These are phyloP conservation scores for Canis aureus DNA, from an alignment of 2,113 vertebrate genomes.

Conservation along the genomic window DNA sequence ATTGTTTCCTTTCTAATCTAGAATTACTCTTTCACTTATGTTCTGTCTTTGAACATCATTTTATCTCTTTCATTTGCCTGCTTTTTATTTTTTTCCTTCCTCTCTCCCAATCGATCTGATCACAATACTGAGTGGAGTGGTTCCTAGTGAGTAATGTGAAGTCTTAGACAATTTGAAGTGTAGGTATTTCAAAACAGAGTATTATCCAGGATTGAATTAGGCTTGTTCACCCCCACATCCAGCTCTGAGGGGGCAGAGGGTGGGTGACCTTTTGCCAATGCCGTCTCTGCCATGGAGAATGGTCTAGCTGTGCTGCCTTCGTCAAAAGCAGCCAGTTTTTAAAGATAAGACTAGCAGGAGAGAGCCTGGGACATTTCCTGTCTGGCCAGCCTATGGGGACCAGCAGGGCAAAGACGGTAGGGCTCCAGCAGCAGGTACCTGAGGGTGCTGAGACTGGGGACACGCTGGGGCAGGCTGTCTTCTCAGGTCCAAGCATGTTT, in stretches of 20 bases:
- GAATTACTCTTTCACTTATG: slow-evolving; percentile 68
- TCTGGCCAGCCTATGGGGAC: background rate
- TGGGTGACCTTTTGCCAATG: background rate
- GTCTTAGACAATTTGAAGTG: background rate
- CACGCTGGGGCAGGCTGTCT: background rate
- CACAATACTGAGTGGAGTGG: background rate
- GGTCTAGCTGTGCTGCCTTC: background rate
- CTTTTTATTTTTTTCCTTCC: background rate
- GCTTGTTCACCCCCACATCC: background rate
- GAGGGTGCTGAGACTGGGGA: background rate
- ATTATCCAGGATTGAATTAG: background rate
- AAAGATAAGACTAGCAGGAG: background rate
- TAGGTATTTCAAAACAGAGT: background rate
- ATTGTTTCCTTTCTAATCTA: slow-evolving; percentile 67
- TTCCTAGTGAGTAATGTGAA: slow-evolving; percentile 42
- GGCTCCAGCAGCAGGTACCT: background rate
- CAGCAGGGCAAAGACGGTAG: background rate
- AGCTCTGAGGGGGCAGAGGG: background rate
- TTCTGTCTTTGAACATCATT: slow-evolving; percentile 67
- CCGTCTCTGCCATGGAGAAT: background rate
- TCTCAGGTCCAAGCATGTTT: background rate
- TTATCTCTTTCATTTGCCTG: slow-evolving; percentile 53
- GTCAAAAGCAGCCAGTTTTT: slow-evolving; percentile 50
- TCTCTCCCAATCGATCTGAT: background rate
- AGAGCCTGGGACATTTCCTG: background rate